A percentile compares a stretch with the other conserved stretches of the same genome.
phyloP scores from a whole-genome alignment of 2,888 invertebrate species.

The Phengaris alcon region DNA sequence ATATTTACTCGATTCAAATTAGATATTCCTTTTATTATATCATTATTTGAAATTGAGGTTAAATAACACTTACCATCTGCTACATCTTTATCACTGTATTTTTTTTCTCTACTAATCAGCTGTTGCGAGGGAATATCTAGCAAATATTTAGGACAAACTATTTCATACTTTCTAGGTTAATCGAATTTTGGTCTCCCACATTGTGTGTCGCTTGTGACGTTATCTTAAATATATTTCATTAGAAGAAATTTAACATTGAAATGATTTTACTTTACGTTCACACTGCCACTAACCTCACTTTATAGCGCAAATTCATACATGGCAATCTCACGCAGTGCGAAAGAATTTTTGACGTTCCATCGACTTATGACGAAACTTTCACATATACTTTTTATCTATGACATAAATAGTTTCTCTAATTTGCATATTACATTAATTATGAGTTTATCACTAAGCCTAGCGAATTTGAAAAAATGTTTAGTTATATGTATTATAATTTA shows the following conservation, averaged over 20 bases:
- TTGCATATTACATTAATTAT: constrained; percentile 3
- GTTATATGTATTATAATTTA: too few species aligned
- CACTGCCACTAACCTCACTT: constrained; percentile 11
- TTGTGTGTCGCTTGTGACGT: constrained; percentile 9
- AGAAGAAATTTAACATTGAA: neutral
- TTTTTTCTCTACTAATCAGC: constrained; percentile 8
- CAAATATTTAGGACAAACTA: neutral
- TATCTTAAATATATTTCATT: neutral
- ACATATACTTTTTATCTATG: neutral
- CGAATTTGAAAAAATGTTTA: neutral
- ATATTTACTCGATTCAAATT: neutral
- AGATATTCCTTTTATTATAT: neutral
- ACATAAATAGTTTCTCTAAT: constrained; percentile 14
- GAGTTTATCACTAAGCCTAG: neutral
- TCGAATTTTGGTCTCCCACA: constrained; percentile 11
- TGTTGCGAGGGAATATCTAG: constrained; percentile 10
- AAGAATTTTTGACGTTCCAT: constrained; percentile 22
- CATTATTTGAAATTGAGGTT: neutral
- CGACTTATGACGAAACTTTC: constrained; percentile 17
- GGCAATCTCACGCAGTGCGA: constrained; percentile 18
- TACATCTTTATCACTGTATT: neutral
- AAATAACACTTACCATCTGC: neutral
- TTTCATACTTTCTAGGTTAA: constrained; percentile 13
- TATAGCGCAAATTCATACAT: constrained; percentile 14
- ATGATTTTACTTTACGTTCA: neutral